Conservation (phyloP, 2,797 vertebrate species). For the Setipinna tenuifilis region DNA sequence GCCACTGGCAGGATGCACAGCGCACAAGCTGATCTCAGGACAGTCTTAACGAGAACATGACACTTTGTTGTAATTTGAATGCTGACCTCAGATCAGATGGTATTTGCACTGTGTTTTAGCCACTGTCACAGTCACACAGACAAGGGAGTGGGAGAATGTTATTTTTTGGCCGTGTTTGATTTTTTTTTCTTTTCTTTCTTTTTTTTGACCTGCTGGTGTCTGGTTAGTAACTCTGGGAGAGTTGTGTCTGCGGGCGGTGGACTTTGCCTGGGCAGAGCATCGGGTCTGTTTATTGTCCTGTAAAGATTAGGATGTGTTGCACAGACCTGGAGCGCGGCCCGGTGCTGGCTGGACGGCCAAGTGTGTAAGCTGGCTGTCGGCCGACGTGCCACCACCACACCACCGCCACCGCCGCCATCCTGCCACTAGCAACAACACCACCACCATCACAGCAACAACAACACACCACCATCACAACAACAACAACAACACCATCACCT, state of each 20-base stretch:
- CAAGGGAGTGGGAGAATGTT: not conserved
- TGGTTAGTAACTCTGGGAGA: not conserved
- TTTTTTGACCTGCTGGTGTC: not conserved
- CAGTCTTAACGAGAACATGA: not conserved
- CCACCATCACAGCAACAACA: no score
- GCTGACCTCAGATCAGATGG: not conserved
- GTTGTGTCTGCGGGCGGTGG: not conserved
- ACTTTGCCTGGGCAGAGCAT: not conserved
- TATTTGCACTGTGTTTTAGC: not conserved
- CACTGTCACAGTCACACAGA: not conserved
- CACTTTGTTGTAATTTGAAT: not conserved
- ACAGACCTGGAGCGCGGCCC: not conserved
- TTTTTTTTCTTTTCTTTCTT: conserved; percentile 24
- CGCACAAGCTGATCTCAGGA: not conserved
- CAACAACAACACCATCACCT: no score
- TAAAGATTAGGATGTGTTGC: conserved; percentile 10
- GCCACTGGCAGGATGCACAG: not conserved
- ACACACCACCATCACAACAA: no score
- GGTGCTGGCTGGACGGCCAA: not conserved
- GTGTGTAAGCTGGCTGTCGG: not conserved
- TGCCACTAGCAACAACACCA: no score
- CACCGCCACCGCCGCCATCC: no score
- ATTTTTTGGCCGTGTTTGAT: not conserved
- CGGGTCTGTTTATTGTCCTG: not conserved
- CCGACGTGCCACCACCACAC: not conserved